phyloP scores from a whole-genome alignment of 2,888 invertebrate genomes.

The Bombylius discolor region DNA sequence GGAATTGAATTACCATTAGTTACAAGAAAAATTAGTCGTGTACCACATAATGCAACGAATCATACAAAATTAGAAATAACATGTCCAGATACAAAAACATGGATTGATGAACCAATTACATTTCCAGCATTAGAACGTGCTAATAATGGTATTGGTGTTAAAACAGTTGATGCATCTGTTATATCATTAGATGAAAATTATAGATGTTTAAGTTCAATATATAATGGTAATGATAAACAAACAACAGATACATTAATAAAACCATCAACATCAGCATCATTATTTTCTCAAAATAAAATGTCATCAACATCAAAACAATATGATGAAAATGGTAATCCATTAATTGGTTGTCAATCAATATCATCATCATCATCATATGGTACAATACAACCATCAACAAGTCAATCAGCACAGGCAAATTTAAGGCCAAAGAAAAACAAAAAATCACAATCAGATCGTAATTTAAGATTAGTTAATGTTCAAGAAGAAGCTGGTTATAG shows the following conservation, averaged over 20 bases:
- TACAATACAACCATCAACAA: conserved; percentile 24
- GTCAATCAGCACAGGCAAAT: conserved; percentile 46
- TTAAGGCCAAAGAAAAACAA: conserved; percentile 40
- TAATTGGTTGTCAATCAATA: conserved; percentile 32
- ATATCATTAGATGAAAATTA: conserved; percentile 26
- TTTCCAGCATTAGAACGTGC: conserved; percentile 25
- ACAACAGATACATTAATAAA: conserved; percentile 10
- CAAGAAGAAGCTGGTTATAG: conserved; percentile 64
- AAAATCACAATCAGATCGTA: conserved; percentile 44
- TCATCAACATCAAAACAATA: conserved; percentile 34
- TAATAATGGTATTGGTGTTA: conserved; percentile 15
- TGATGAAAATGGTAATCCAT: conserved; percentile 71
- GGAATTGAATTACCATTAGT: conserved; percentile 9
- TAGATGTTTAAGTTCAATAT: conserved; percentile 9
- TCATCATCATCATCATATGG: conserved; percentile 34
- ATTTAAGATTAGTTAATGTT: conserved; percentile 36
- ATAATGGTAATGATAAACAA: not conserved
- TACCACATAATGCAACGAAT: conserved; percentile 1
- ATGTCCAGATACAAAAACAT: conserved; percentile 20
- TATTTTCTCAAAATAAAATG: conserved; percentile 9
- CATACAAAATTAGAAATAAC: conserved; percentile 18
- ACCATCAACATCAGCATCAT: conserved; percentile 16
- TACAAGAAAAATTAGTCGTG: conserved; percentile 3
- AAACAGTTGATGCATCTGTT: conserved; percentile 20
- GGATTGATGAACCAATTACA: conserved; percentile 25